Evolutionary conservation across 2,113 vertebrate species (phyloP), one percentile per base, ranked within the genome.

Genomic region (Pachyramphus minor): DNA sequence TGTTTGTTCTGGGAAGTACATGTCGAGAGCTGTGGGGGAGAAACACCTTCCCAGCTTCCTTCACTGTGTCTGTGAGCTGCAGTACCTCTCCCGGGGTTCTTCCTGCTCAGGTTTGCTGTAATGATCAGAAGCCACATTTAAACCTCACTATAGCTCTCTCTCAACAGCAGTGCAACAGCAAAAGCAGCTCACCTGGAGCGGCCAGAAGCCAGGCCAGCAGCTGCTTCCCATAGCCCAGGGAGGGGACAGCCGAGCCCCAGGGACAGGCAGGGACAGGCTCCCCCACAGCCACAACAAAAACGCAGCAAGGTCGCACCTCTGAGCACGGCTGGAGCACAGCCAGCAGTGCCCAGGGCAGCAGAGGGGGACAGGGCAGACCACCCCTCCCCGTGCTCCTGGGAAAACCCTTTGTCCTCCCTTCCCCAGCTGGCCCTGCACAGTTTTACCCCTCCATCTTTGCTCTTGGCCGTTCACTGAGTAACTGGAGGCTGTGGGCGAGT

Each of bases 1-100:
- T 11, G 1, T 47, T 39, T 55, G 33, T 4, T 23, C 47, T 5
- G 44, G 52, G 90, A 76, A 4, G 2, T 4, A 1, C 3, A 0
- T 2, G 0, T 45, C 0, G 0, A 7, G 17, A 8, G 30, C 42
- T 9, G 31, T 1, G 4, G 23, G 35, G n/a, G 2, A 60, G 22
- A 59, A 74, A 69, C 1, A 4, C 33, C 9, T 15, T 35, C n/a
- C 21, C 2, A 0, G 6, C 17, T n/a, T 31, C 42, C 42, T 49
- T 50, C 11, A 0, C 42, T 30, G 12, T 5, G 21, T 17, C 55
- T 13, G 33, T 5, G 52, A 83, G n/a, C 84, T 15, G 41, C 7
- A 0, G 12, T 8, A 7, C 56, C 15, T 44, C 25, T 50, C 28
- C 31, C 55, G 8, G 19, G 9, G 5, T 11, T 45, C 17, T 56